phyloP scores from a whole-genome alignment of 1,140 invertebrate genomes.

The Drosophila yakuba region DNA sequence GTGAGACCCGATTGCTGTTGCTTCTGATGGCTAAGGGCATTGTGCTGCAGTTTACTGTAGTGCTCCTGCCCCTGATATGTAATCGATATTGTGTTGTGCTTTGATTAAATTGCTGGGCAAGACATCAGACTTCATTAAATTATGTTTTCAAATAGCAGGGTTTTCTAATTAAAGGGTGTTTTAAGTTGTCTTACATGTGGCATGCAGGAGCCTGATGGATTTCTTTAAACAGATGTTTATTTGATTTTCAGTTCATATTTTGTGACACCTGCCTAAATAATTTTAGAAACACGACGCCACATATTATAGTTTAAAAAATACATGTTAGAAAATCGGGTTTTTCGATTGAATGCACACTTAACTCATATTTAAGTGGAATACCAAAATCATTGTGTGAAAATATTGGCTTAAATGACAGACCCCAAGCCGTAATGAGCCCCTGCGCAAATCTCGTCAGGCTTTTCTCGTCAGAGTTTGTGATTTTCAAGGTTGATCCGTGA shows the following conservation, averaged over 20 bases:
- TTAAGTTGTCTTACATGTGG: too few species aligned
- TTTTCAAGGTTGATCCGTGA: slow-evolving; percentile 30
- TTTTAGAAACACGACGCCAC: too few species aligned
- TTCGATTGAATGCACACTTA: not conserved
- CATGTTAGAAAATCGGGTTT: not conserved
- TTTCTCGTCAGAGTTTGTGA: slow-evolving; percentile 37
- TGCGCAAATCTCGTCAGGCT: slow-evolving; percentile 24
- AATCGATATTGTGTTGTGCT: slow-evolving; percentile 7
- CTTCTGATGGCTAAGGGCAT: slow-evolving; percentile 3
- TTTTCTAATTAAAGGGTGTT: not conserved
- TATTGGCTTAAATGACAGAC: slow-evolving; percentile 2
- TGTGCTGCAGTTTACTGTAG: not conserved
- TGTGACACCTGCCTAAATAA: too few species aligned
- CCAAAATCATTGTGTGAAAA: not conserved
- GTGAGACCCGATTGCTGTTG: not conserved
- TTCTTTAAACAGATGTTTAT: too few species aligned
- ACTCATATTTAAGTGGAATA: not conserved
- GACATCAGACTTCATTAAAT: too few species aligned
- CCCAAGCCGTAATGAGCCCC: slow-evolving; percentile 25
- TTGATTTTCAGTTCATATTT: too few species aligned
- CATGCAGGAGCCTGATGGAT: too few species aligned
- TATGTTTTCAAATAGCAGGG: not conserved
- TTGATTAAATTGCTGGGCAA: too few species aligned
- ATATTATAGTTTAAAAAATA: too few species aligned
- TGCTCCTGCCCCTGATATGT: slow-evolving; percentile 2